Evolutionary conservation across 2,888 invertebrate species (phyloP), one percentile per base, ranked within the genome.

Genomic region (Gnatocerus cornutus): DNA sequence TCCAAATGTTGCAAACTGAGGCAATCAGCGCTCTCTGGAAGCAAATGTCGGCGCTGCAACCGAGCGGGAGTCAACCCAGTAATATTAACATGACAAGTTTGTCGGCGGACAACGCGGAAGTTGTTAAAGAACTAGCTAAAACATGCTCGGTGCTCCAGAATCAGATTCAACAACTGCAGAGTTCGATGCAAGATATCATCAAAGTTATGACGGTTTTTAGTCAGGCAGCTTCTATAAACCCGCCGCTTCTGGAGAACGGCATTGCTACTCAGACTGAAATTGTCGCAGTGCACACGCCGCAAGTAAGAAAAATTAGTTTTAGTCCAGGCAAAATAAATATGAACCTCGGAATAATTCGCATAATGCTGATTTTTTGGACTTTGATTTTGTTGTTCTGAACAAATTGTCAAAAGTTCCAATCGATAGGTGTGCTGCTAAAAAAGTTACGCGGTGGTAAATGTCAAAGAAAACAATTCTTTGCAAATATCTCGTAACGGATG

Each of bases 1-100:
- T 96, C 65, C 94, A 95, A 77, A 91, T 94, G 80, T 85, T 96
- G 53, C 96, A 96, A 85, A 94, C 95, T 90, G 95, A 96, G 84
- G 95, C 96, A 3, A 96, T 96, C 76, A 93, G 93, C 80, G 95
- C 95, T 0, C 85, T 96, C 1, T 96, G 95, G 95, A 94, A 94
- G 84, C 94, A 94, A 82, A 93, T 94, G 1, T 92, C 92, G 10
- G 89, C 90, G 0, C 84, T 93, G 75, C 92, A 91, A 70, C 85
- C 86, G 1, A 82, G 80, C 4, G 77, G 73, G 33, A 79, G 74
- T 48, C 79, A 67, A 27, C 52, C 71, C 6, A 45, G 59, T 14
- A 70, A 70, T 56, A 53, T 75, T 12, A 79, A 74, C 50, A 77
- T 80, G 78, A 78, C 80, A 3, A 79, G 76, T 64, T 80, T 84